A percentile compares a stretch with the other conserved stretches of the same genome.
Conservation (phyloP, 2,113 vertebrate genomes). For the Narcine bancroftii region DNA sequence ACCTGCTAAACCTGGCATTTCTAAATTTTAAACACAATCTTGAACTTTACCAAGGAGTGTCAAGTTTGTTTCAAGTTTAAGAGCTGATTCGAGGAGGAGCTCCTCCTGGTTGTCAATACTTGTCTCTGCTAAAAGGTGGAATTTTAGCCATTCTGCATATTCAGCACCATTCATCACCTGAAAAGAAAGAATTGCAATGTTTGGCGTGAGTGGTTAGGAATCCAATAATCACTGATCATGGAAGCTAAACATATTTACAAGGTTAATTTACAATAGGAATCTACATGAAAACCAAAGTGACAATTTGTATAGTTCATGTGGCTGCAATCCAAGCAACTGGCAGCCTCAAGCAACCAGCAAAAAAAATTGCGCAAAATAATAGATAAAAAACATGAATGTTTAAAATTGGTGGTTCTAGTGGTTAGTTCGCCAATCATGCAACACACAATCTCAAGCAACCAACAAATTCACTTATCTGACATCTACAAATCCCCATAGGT, state of each 20-base stretch:
- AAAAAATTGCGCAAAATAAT: no score
- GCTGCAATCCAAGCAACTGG: no score
- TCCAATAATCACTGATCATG: neutral
- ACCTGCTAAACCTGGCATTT: neutral
- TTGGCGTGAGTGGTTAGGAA: neutral
- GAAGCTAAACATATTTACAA: neutral
- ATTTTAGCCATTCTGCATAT: constrained; percentile 74
- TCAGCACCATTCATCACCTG: constrained; percentile 75
- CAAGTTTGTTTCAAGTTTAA: constrained; percentile 72
- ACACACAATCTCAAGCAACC: no score
- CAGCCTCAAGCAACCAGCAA: no score
- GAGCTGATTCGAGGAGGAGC: constrained; percentile 70
- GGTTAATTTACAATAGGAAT: neutral
- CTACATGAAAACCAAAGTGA: no score
- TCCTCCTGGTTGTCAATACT: constrained; percentile 83
- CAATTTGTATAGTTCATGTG: no score
- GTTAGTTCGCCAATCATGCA: no score
- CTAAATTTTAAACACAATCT: neutral
- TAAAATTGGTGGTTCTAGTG: no score
- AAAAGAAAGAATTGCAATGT: neutral
- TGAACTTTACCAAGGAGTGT: constrained; percentile 71
- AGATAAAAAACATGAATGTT: no score
- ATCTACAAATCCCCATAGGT: no score
- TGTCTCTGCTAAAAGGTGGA: constrained; percentile 73
- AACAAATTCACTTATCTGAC: no score